Evolutionary conservation across 2,888 invertebrate species (phyloP), one percentile per base, ranked within the genome.

Genomic region (Cataglyphis rosenhaueri): DNA sequence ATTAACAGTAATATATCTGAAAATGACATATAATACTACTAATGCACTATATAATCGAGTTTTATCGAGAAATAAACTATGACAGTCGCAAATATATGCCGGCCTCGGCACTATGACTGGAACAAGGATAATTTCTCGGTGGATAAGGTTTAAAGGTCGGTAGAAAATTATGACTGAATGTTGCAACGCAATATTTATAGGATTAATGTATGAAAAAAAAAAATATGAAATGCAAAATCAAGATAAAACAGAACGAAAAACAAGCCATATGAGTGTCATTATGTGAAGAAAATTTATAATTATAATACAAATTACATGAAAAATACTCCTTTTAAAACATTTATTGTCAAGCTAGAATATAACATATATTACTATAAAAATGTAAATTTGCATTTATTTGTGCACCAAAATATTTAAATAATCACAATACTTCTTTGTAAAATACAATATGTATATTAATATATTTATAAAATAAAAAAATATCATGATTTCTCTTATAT

Each of bases 41-140:
- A 0, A 65, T 38, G n/a, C 8, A 9, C 1, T 59, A n/a, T n/a
- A n/a, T 21, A 15, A 52, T 0, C 18, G 81, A 85, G 59, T 70
- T 70, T 73, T 61, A 65, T 84, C 65, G 52, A 29, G 41, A 73
- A 65, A 64, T 64, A 64, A 57, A 66, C 59, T 44, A 57, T 59
- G 61, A 79, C 74, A 64, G 25, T n/a, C 71, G 81, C 64, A 84
- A n/a, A 79, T 73, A 55, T 62, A 66, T 57, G 64, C 41, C 61
- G 85, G 82, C 84, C 84, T 87, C 71, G 87, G 25, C 15, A n/a
- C n/a, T 59, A 76, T 71, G 83, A 86, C 83, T 86, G 82, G 84
- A 64, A 82, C 88, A 88, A 88, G 89, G 88, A 81, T 87, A 59
- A 74, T 71, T 84, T 78, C 82, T 76, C 79, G 52, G 61, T 15